Evolutionary conservation across 35 echinoderm and acorn worm species (phyloP), one percentile per base, ranked within the genome.

Genomic region (Patiria miniata): DNA sequence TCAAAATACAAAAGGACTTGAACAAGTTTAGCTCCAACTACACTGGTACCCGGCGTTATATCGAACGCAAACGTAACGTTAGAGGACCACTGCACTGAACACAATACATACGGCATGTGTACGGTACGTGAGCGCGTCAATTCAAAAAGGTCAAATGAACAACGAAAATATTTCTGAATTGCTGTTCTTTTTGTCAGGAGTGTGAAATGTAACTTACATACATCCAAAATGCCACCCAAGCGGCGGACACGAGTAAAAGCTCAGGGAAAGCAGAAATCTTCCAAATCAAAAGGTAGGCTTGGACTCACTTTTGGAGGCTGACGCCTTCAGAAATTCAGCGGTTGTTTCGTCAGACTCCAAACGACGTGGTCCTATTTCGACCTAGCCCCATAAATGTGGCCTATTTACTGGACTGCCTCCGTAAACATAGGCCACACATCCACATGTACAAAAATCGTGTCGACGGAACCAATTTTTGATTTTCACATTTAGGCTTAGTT

Each of bases 261-360:
- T 15, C 26, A 73, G 65, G 26, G 3, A 15, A 73, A 73, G 34
- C 65, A 73, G 65, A 73, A 73, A 73, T 73, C 65, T 14, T 73
- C 26, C 8, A 73, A 73, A 73, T 36, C 65, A 26, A 22, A 30
- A 73, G 65, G 65, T 73, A 73, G 29, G 65, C 14, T 61, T 19
- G 5, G 58, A 19, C 3, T 9, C 52, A 55, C 0, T 55, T 55
- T 55, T 55, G 21, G 52, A 55, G 52, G 10, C 0, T 14, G 52
- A 55, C 0, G 10, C 52, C 52, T 54, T 54, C 8, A 55, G 52
- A 14, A 0, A 55, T 19, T 55, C 10, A 19, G 52, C 10, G 10
- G 52, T 0, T 55, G 52, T 55, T 0, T 55, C 21, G 10, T 0
- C 21, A 14, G 10, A 14, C 21, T 18, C 21, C 52, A 0, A 0